phyloP scores from a whole-genome alignment of 2,113 vertebrate species.

The Chaetodon auriga region DNA sequence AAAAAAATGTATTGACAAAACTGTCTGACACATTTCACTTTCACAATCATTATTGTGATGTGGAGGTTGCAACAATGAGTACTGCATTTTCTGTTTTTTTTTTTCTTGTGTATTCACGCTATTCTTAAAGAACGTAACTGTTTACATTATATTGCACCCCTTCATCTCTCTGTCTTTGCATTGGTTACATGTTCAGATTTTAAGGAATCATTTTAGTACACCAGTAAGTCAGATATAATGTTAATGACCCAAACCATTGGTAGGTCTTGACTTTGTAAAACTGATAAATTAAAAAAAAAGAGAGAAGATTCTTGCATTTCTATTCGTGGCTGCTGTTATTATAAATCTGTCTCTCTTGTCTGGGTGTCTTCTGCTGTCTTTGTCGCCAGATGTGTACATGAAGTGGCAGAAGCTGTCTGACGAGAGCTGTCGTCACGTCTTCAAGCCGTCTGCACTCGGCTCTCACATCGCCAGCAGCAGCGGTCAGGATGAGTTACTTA shows the following conservation, averaged over 20 bases:
- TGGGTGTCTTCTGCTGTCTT: constrained; percentile 8
- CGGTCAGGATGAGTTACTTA: constrained; percentile 77
- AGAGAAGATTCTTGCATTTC: background rate
- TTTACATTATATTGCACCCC: background rate
- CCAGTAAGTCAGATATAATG: background rate
- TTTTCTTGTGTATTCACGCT: background rate
- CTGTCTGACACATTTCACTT: background rate
- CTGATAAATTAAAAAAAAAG: background rate
- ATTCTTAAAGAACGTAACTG: background rate
- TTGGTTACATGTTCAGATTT: background rate
- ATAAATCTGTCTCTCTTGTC: background rate
- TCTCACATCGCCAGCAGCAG: constrained; percentile 50
- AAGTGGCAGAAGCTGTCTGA: constrained; percentile 75
- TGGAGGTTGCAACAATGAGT: background rate
- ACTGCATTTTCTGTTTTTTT: background rate
- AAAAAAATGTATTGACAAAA: background rate
- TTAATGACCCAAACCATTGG: background rate
- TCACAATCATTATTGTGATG: background rate
- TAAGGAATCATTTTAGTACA: background rate
- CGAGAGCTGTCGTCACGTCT: constrained; percentile 71
- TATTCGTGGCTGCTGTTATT: background rate
- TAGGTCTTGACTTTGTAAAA: background rate
- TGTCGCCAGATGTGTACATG: constrained; percentile 77
- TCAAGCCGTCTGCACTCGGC: constrained; percentile 72
- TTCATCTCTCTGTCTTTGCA: background rate